Conservation (phyloP, 2,888 invertebrate species). For the Apodemia duryi region DNA sequence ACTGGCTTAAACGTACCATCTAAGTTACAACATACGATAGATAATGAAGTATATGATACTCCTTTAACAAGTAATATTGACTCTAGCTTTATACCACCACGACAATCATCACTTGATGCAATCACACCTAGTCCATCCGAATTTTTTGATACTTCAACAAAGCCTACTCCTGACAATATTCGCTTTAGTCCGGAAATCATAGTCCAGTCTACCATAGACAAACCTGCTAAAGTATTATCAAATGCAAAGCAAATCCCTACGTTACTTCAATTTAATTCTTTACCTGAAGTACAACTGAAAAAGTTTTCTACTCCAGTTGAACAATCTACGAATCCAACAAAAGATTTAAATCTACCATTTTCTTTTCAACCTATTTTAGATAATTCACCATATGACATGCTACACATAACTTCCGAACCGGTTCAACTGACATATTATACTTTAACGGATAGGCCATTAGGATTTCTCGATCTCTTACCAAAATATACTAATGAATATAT, state of each 20-base stretch:
- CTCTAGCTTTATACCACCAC: too few relatives aligned
- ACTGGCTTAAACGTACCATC: too few relatives aligned
- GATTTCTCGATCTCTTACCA: neutral
- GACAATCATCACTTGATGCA: neutral
- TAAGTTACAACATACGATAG: too few relatives aligned
- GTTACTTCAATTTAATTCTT: neutral
- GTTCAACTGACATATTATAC: neutral
- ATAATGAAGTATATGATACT: too few relatives aligned
- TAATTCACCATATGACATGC: too few relatives aligned
- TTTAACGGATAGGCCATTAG: neutral
- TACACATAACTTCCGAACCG: neutral
- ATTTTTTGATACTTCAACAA: neutral
- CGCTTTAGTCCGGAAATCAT: neutral
- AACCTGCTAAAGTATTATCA: neutral
- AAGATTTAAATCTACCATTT: too few relatives aligned
- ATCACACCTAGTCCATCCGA: neutral
- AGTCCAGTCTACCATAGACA: too few relatives aligned
- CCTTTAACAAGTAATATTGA: too few relatives aligned
- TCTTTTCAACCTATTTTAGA: too few relatives aligned
- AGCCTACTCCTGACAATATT: neutral
- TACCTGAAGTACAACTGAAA: neutral
- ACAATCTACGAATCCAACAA: too few relatives aligned
- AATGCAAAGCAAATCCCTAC: neutral
- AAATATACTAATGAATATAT: neutral
- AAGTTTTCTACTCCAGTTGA: too few relatives aligned